phyloP scores from a whole-genome alignment of 2,113 vertebrate genomes.

The Poecile atricapillus region DNA sequence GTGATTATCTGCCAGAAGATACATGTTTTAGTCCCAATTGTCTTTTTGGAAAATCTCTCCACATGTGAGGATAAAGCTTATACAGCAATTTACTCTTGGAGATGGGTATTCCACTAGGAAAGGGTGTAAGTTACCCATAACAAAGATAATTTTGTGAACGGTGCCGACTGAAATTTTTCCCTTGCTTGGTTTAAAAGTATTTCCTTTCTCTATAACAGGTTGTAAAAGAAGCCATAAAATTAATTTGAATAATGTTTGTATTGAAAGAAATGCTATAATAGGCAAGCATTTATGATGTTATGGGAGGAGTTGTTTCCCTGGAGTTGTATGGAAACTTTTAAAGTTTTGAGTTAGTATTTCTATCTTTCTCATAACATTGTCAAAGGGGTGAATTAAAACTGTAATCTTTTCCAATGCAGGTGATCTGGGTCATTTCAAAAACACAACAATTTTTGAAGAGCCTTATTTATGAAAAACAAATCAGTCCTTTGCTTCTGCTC shows the following conservation, averaged over 20 bases:
- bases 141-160: neutral
- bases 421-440: neutral
- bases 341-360: neutral
- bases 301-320: neutral
- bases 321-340: neutral
- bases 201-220: neutral
- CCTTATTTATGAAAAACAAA: neutral
- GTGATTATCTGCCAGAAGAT: neutral
- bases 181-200: neutral
- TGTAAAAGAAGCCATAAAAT: neutral
- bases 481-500: neutral
- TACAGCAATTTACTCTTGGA: neutral
- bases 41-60: neutral
- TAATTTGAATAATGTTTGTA: neutral
- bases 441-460: neutral
- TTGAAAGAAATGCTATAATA: neutral
- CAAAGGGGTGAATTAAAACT: neutral
- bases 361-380: neutral
- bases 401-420: neutral
- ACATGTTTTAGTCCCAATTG: neutral
- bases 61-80: neutral
- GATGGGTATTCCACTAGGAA: neutral
- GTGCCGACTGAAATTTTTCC: neutral
- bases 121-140: neutral
- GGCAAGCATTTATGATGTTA: neutral